Conservation (phyloP, 2,888 invertebrate genomes). For the Sesia bembeciformis region DNA sequence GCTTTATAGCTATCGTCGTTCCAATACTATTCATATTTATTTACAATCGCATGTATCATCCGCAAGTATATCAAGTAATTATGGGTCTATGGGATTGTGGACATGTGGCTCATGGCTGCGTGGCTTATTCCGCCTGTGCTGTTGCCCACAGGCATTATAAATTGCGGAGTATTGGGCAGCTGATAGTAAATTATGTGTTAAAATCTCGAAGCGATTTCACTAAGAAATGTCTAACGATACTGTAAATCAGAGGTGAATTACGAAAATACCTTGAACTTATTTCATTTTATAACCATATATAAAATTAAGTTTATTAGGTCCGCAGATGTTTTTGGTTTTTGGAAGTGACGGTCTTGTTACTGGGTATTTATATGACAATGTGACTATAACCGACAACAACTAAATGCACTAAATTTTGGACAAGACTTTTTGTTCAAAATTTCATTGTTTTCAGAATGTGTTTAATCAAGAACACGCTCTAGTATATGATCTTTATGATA, state of each 20-base stretch:
- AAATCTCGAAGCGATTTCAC: conserved; percentile 21
- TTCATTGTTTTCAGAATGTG: too few species aligned
- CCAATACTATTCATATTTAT: too few species aligned
- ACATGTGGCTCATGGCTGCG: conserved; percentile 12
- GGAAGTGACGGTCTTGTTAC: too few species aligned
- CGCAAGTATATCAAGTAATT: background rate
- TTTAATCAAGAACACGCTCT: too few species aligned
- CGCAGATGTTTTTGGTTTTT: too few species aligned
- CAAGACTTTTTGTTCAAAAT: too few species aligned
- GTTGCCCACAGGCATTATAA: conserved; percentile 19
- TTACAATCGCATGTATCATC: background rate
- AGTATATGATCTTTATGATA: too few species aligned
- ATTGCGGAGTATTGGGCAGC: conserved; percentile 20
- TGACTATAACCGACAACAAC: too few species aligned
- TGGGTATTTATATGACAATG: too few species aligned
- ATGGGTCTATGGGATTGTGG: background rate
- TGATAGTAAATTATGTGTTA: conserved; percentile 22
- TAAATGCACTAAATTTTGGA: too few species aligned
- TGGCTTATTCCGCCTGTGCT: conserved; percentile 3
- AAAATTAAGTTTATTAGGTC: too few species aligned
- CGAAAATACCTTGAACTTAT: conserved; percentile 10
- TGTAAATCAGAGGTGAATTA: conserved; percentile 15
- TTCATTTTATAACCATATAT: conserved; percentile 8
- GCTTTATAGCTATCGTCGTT: too few species aligned
- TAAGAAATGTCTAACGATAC: conserved; percentile 10